phyloP scores from a whole-genome alignment of 2,113 vertebrate genomes.

The Chrysemys picta region DNA sequence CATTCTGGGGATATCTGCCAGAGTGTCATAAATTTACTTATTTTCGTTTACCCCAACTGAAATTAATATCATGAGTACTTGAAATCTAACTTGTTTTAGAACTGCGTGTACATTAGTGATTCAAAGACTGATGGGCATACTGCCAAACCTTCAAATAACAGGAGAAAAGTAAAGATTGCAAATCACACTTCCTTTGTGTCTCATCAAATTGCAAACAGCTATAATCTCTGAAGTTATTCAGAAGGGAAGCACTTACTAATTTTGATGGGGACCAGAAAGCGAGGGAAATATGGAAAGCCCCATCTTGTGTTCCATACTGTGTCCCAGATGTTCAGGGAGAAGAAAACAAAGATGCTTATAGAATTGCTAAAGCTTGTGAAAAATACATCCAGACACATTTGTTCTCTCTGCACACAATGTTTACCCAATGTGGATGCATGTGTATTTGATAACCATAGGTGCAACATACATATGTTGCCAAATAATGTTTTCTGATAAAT shows the following conservation, averaged over 20 bases:
- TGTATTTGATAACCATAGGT: neutral
- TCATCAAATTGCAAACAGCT: neutral
- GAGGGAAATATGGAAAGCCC: neutral
- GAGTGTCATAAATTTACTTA: neutral
- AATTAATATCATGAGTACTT: neutral
- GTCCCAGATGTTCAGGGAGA: neutral
- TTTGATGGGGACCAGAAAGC: neutral
- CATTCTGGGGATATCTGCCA: neutral
- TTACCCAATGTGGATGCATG: neutral
- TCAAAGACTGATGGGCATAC: neutral
- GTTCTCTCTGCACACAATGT: neutral
- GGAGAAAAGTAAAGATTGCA: neutral
- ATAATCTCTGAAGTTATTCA: neutral
- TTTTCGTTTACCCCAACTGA: neutral
- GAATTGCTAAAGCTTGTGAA: neutral
- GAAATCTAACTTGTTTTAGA: neutral
- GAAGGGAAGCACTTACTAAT: neutral
- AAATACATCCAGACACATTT: neutral
- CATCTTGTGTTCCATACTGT: neutral
- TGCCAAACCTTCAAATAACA: neutral
- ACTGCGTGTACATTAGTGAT: neutral
- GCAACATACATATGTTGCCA: neutral
- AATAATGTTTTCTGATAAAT: neutral
- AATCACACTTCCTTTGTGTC: neutral
- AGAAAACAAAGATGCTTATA: neutral